Conservation (phyloP, 2,113 vertebrate species). For the Gasterosteus aculeatus region DNA sequence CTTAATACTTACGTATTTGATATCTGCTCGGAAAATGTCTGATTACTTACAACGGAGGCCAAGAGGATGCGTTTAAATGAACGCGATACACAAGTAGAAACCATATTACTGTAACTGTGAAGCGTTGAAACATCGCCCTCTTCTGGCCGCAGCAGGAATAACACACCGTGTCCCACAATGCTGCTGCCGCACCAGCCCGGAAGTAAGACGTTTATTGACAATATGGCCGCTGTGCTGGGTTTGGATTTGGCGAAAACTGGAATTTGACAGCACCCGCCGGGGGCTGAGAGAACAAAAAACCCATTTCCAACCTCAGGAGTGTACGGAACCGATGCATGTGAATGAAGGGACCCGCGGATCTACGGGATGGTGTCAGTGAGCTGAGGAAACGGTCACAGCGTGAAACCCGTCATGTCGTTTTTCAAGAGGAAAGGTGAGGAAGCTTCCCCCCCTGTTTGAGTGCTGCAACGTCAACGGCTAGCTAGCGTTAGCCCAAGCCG, state of each 20-base stretch:
- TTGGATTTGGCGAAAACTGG: constrained; percentile 69
- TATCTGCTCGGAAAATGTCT: neutral
- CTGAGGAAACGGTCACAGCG: constrained; percentile 72
- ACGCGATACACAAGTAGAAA: neutral
- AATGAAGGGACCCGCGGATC: constrained; percentile 81
- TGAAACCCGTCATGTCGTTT: constrained; percentile 86
- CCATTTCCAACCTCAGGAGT: constrained; percentile 13
- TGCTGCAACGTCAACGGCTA: constrained; percentile 51
- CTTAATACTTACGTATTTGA: too few species aligned
- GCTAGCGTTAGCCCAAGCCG: neutral
- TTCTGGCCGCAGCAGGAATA: constrained; percentile 3
- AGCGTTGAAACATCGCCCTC: constrained; percentile 32
- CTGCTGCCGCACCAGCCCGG: constrained; percentile 79
- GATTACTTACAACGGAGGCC: neutral
- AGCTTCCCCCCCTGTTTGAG: constrained; percentile 32
- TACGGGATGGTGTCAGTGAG: constrained; percentile 80
- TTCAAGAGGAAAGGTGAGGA: constrained; percentile 90
- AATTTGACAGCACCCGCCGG: constrained; percentile 65
- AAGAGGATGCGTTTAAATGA: neutral
- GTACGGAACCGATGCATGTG: constrained; percentile 65
- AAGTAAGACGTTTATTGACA: constrained; percentile 90
- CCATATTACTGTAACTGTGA: neutral
- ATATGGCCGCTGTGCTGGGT: constrained; percentile 81
- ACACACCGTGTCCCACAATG: constrained; percentile 78
- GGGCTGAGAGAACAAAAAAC: constrained; percentile 14